Evolutionary conservation across 2,113 vertebrate genomes (phyloP), one percentile per base, ranked within the genome.

Genomic region (Haemorhous mexicanus): DNA sequence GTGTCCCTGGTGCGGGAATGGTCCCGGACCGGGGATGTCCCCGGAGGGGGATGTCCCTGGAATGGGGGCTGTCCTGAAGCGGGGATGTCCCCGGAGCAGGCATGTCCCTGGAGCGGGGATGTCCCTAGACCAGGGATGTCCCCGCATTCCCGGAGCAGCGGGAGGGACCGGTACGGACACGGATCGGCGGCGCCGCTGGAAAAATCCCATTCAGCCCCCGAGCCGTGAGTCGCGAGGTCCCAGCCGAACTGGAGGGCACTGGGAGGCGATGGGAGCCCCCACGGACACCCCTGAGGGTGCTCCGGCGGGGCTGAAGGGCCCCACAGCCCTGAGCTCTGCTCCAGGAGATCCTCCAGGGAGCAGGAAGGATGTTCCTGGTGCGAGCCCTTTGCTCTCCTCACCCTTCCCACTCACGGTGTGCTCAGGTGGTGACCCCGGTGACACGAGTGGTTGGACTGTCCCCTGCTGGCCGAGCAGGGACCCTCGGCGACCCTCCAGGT

Each of bases 251-350:
- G 32, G 55, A 26, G 17, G 7, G 9, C 32, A 0, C 22, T 3
- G 46, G 80, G 46, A 67, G 33, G 46, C 4, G 46, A 15, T 62
- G 67, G 70, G 46, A 67, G 12, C 50, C 20, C 5, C 18, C 8
- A 4, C 0, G 16, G 47, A 1, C 24, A 13, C 2, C 26, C 33
- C 84, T 0, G 21, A 0, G 4, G 35, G 6, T 20, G 15, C 21
- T 53, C 43, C 9, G 39, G 74, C 8, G 7, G 58, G 46, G 11
- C 26, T 49, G 74, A 21, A 16, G 47, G 4, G 20, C 8, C 46
- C 21, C 1, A 1, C 2, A 14, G 50, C 27, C 39, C 50, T 4
- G 33, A 26, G 6, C 33, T 24, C 50, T 26, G 26, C 62, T 46
- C 9, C 27, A 6, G 63, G 72, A 39, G 63, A 6, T 6, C 30